Percentiles rank a stretch among this genome's conserved stretches.
These are phyloP conservation scores for Acronicta aceris DNA, from an alignment of 2,888 invertebrate genomes.

Conservation along the genomic window DNA sequence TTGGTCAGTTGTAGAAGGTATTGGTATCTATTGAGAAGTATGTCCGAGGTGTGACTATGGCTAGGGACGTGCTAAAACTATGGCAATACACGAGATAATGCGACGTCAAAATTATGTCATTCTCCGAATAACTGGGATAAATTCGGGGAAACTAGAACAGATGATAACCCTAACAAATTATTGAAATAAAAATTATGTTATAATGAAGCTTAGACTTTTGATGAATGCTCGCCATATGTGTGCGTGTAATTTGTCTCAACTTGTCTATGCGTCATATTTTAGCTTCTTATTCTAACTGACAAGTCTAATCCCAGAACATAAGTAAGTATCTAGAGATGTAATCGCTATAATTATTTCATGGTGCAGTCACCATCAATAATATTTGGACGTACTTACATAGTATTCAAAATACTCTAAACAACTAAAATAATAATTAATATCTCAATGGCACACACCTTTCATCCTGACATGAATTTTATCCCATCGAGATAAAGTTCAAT, in stretches of 20 bases:
- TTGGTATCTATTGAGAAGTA: no score
- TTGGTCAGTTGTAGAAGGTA: no score
- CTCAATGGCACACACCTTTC: no score
- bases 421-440: no score
- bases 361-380: not conserved
- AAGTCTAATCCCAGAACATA: slow-evolving; percentile 29
- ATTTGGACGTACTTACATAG: no score
- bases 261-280: slow-evolving; percentile 37
- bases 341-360: slow-evolving; percentile 36
- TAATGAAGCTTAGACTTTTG: slow-evolving; percentile 5
- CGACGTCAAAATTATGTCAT: not conserved
- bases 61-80: no score
- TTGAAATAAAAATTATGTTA: slow-evolving; percentile 8
- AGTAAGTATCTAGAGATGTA: slow-evolving; percentile 29
- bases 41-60: no score
- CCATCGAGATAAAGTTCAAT: no score
- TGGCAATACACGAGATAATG: no score
- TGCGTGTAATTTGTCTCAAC: slow-evolving; percentile 31
- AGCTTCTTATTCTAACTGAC: slow-evolving; percentile 43
- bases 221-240: slow-evolving; percentile 9
- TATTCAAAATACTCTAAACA: no score
- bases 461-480: no score
- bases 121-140: not conserved
- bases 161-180: slow-evolving; percentile 5
- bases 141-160: not conserved